Evolutionary conservation across 2,888 invertebrate species (phyloP), one percentile per base, ranked within the genome.

Genomic region (Drosophila koepferae): DNA sequence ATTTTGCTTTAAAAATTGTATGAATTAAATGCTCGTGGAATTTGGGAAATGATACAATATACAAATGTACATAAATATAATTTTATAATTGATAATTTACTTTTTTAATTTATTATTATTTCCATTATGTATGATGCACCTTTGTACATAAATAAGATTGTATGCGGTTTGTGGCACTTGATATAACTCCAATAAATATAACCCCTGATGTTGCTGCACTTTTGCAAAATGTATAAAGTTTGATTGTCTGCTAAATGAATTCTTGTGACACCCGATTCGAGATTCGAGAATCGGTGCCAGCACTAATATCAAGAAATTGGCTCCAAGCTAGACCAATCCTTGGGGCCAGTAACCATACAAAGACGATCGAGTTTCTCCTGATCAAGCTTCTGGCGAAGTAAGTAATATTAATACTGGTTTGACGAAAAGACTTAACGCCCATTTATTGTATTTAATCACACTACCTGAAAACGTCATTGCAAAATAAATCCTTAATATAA

Each of bases 381-480:
- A 95, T 98, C 95, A 96, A 97, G 90, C 95, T 96, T 51, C 94
- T 99, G 82, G 96, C 97, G 79, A 96, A 96, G 98, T 98, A 94
- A 96, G 96, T 96, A 63, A 75, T 49, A 48, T 28, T 49, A 63
- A 46, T 62, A 62, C 40, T 70, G 64, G 64, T 48, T 63, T 58
- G 65, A n/a, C 43, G 56, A 53, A 46, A 14, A 48, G 34, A 28
- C 51, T n/a, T 68, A 58, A 66, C 72, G 20, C 43, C 48, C 59
- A 53, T 58, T 71, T 51, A 65, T 20, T 16, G 4, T 54, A 49
- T 59, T 66, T 60, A 23, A 44, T 40, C 16, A 66, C 67, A 43
- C 40, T 51, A 31, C 20, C 8, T 40, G 8, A 44, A 67, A 56
- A 16, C 20, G 36, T 5, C 55, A 60, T 66, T 44, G 31, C 49